These are phyloP conservation scores for Decapterus maruadsi DNA, from an alignment of 2,797 vertebrate genomes.

Conservation along the genomic window DNA sequence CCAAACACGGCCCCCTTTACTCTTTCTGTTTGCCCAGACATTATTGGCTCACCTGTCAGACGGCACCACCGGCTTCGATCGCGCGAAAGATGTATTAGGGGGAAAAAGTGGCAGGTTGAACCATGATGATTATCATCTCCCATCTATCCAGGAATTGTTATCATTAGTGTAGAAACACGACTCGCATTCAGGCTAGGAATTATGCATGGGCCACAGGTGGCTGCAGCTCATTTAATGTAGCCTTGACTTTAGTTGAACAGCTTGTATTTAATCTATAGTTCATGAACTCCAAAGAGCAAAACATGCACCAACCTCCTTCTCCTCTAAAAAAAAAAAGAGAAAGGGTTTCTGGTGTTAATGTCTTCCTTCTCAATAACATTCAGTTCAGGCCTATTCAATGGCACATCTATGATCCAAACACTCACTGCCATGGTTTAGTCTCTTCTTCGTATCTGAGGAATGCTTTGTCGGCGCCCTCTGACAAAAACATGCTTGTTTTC, in stretches of 20 bases:
- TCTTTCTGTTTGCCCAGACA: conserved; percentile 49
- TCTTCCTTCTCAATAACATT: conserved; percentile 36
- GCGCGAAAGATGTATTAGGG: conserved; percentile 51
- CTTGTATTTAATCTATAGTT: conserved; percentile 35
- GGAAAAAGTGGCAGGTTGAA: conserved; percentile 54
- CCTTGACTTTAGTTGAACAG: conserved; percentile 20
- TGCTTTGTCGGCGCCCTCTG: conserved; percentile 47
- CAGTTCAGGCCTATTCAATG: conserved; percentile 45
- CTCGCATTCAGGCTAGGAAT: conserved; percentile 45
- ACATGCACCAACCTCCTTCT: not conserved
- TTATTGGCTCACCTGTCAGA: conserved; percentile 74
- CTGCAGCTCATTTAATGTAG: conserved; percentile 26
- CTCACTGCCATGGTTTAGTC: conserved; percentile 52
- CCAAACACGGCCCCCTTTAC: conserved; percentile 28
- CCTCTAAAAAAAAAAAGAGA: not conserved
- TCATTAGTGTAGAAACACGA: conserved; percentile 48
- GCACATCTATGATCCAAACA: conserved; percentile 54
- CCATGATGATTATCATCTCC: conserved; percentile 57
- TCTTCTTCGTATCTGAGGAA: conserved; percentile 45
- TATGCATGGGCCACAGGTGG: conserved; percentile 38
- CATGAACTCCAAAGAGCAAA: conserved; percentile 11
- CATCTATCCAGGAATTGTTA: conserved; percentile 53
- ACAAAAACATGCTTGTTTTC: conserved; percentile 64
- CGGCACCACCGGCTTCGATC: conserved; percentile 51
- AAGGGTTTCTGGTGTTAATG: conserved; percentile 15